phyloP scores from a whole-genome alignment of 1,140 invertebrate species.

The Leptinotarsa lineolata region DNA sequence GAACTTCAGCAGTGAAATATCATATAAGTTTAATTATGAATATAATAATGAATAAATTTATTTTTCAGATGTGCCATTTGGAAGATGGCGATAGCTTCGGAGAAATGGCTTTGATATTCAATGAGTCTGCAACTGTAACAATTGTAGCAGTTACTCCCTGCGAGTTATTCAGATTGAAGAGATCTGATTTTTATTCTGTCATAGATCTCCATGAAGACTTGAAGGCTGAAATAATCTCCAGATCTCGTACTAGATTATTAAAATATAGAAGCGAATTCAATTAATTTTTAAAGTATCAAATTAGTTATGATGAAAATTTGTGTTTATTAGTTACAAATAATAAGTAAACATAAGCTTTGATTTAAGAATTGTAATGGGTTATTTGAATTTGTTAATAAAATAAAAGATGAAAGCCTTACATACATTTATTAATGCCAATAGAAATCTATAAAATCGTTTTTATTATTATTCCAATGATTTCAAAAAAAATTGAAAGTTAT shows the following conservation, averaged over 20 bases:
- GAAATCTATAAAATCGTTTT: no score
- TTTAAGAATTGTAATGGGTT: no score
- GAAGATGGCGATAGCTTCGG: conserved; percentile 48
- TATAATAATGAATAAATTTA: conserved; percentile 24
- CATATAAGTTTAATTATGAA: no score
- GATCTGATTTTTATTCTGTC: conserved; percentile 38
- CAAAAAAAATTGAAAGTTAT: conserved; percentile 53
- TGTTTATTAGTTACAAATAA: no score
- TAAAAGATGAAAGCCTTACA: no score
- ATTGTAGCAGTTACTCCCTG: conserved; percentile 62
- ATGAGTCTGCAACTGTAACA: conserved; percentile 58
- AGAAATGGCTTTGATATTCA: conserved; percentile 57
- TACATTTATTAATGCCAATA: no score
- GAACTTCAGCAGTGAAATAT: no score
- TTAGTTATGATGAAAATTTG: neutral
- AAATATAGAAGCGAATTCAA: neutral
- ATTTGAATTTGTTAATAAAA: no score
- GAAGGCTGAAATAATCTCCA: conserved; percentile 3
- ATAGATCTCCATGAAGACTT: conserved; percentile 32
- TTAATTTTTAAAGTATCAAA: neutral
- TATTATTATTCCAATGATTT: no score
- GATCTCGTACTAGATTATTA: neutral
- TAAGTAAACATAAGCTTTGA: no score
- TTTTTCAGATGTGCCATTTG: conserved; percentile 54
- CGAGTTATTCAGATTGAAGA: conserved; percentile 59